Evolutionary conservation across 2,888 invertebrate species (phyloP), one percentile per base, ranked within the genome.

Genomic region (Machimus atricapillus): DNA sequence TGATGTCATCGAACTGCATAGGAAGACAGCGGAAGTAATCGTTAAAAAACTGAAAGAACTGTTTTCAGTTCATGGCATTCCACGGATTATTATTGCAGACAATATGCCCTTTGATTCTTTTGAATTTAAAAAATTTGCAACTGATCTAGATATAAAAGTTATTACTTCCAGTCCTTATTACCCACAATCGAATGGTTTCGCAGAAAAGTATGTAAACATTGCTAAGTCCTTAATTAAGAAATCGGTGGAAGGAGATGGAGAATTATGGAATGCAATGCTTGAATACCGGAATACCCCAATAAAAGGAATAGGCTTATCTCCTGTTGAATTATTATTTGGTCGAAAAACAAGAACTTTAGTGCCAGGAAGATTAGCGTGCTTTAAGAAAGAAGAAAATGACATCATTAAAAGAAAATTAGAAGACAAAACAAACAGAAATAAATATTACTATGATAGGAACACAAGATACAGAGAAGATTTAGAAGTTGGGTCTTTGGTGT

Each of bases 41-140:
- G 43, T 85, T 46, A 8, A 8, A 12, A 85, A 43, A n/a, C 12
- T 73, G 31, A 74, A 74, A 43, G 7, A 31, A 27, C 37, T 85
- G 1, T 74, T 85, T 82, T 19, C 86, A 12, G 34, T 82, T n/a
- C 88, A 88, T 83, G 90, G 89, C 1, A 88, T 90, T 76, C 90
- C 90, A 7, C 34, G 74, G n/a, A 56, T 52, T 40, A 85, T 89
- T 16, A 87, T 89, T 58, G 86, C 89, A 0, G 90, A 90, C 81
- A 90, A 90, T 88, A 86, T 89, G 66, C 89, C 89, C 34, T 90
- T 90, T 85, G 86, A 86, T 31, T 88, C 89, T 16, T 77, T 77
- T 66, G 87, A 90, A 81, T 90, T 90, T 52, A 83, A 86, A 86
- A 34, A 87, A 87, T 90, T 89, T 81, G 89, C 52, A 85, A 81